Evolutionary conservation across 2,797 vertebrate species (phyloP).

Genomic region (Myiotriccus ornatus): DNA sequence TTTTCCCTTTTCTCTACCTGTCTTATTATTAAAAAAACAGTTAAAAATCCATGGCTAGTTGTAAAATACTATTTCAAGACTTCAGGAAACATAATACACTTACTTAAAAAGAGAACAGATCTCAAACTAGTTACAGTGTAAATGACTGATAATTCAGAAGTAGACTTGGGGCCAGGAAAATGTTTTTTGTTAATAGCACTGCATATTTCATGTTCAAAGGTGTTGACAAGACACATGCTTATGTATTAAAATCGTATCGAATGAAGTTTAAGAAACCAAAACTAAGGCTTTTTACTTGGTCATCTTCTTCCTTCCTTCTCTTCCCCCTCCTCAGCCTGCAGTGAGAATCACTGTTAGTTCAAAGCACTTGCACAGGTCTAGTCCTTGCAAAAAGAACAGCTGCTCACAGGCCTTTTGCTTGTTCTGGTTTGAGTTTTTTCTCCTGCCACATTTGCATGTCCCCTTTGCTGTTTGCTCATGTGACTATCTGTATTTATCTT

Average conservation of each 20-base stretch:
- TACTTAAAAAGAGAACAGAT: neutral
- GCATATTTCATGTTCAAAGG: conserved; percentile 9
- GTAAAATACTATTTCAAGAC: neutral
- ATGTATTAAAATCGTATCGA: neutral
- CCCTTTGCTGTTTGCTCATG: neutral
- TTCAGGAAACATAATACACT: neutral
- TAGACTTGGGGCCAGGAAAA: neutral
- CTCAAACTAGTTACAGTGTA: neutral
- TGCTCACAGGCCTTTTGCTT: neutral
- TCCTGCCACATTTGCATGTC: neutral
- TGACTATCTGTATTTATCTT: neutral
- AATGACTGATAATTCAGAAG: neutral
- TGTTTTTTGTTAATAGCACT: conserved; percentile 11
- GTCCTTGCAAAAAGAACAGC: neutral
- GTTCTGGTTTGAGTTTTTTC: neutral
- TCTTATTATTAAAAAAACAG: neutral
- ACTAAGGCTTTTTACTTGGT: neutral
- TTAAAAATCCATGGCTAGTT: neutral
- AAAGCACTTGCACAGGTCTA: neutral
- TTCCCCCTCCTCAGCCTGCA: neutral
- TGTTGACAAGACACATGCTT: neutral
- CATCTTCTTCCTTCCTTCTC: neutral
- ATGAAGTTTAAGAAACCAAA: neutral
- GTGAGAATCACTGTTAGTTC: neutral
- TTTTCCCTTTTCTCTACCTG: neutral